Base-by-base conservation (phyloP, 2,797 vertebrate genomes). In the Podargus strigoides region DNA sequence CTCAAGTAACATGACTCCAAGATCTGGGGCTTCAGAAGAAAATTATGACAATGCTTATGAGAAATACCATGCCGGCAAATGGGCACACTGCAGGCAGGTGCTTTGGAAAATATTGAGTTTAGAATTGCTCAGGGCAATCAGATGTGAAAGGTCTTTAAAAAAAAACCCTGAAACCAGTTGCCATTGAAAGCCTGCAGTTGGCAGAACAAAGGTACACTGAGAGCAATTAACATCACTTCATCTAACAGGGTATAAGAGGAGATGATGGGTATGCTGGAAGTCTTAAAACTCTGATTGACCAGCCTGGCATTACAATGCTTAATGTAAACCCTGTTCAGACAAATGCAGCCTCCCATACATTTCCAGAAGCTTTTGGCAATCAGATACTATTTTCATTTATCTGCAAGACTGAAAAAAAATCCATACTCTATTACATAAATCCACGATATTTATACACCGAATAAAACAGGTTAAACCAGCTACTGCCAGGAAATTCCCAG, bases 201-300 rank as follows among this genome's bases (percentile, higher is more conserved):
- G 11, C 28, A 46, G 42, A 47, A 42, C 12, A 22, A 42, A 62
- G 37, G 26, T 39, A 4, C 6, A 0, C 62, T 22, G 47, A 7
- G 18, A 42, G 18, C 47, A 66, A 28, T 46, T 11, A 66, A 5
- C 42, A 26, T 9, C 21, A 3, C 18, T 70, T 62, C 8, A 37
- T 7, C 1, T 3, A 49, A 22, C 0, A 0, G 14, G 17, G 4
- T 15, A 3, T 18, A 12, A 36, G 15, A 46, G 28, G 10, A 58
- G 47, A 5, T 16, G 34, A 18, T 2, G 39, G 30, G 47, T 34
- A 3, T 2, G 6, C 32, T 74, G 24, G 12, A 36, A 37, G 8
- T 17, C 32, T 14, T 7, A 32, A 36, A 58, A 18, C 36, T 42
- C 50, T 4, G 28, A 24, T 22, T 42, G 36, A 27, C 34, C 59